Evolutionary conservation across 1,140 invertebrate species (phyloP), one percentile per base, ranked within the genome.

Genomic region (Solenopsis invicta): DNA sequence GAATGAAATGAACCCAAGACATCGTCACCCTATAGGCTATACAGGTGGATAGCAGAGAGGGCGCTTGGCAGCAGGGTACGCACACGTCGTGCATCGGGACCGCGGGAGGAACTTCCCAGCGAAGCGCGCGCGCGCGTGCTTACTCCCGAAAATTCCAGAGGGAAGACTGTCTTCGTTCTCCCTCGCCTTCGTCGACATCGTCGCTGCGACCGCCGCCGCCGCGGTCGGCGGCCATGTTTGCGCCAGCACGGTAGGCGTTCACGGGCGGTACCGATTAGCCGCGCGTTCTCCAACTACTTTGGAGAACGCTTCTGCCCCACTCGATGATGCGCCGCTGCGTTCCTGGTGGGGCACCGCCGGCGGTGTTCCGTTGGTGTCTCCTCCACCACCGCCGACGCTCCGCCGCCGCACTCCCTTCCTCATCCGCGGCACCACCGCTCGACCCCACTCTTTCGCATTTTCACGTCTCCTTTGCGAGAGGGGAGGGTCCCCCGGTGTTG

Each of bases 201-300:
- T 50, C 76, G 64, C 24, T 52, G 52, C 61, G 54, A 34, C 59
- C 37, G 76, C 18, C 67, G 75, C 10, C 76, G 84, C 13, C 77
- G 85, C 13, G 64, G 71, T 67, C 54, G 91, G 93, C 95, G 94
- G 95, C 95, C 95, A 95, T 95, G 94, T 95, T 95, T 95, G 94
- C 95, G 94, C 95, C 94, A 93, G 87, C 91, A 93, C 81, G 74
- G 94, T 94, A 93, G 95, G 95, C 95, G 94, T 94, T 91, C 94
- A 93, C 93, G 91, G 87, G 74, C 87, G 90, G 84, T 89, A 91
- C 87, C 90, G 82, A 75, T 67, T 61, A 66, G 67, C 54, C 78
- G 76, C 85, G 69, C 84, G 90, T 93, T 94, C 93, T 93, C 93
- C 93, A 93, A 94, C 93, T 90, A 92, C 91, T 91, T 92, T 90